These are phyloP conservation scores for Sardinella longiceps DNA, from an alignment of 2,797 vertebrate genomes.

Conservation along the genomic window DNA sequence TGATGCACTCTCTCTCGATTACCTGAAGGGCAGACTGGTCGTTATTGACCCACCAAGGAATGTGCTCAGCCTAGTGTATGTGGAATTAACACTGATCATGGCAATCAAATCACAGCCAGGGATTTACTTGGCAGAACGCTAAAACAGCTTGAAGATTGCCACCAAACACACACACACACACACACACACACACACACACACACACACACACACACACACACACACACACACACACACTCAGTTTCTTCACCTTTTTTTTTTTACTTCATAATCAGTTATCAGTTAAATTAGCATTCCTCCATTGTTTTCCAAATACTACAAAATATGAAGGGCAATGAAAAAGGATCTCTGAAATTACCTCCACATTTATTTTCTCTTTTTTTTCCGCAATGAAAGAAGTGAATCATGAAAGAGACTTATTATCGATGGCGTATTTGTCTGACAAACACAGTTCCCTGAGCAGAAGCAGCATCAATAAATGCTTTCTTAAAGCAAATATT, in stretches of 20 bases:
- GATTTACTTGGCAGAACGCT: not conserved
- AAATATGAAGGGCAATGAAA: not conserved
- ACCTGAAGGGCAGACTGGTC: conserved; percentile 30
- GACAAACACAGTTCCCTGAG: conserved; percentile 6
- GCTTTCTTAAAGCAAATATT: conserved; percentile 3
- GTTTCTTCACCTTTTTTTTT: not conserved
- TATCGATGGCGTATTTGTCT: conserved; percentile 18
- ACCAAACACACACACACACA: not conserved
- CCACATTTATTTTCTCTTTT: not conserved
- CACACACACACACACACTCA: not conserved
- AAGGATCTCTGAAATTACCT: not conserved
- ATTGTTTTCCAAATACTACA: not conserved
- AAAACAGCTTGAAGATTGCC: not conserved
- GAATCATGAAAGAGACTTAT: not conserved
- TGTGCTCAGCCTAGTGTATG: not conserved
- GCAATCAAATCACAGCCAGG: not conserved
- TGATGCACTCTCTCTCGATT: conserved; percentile 5
- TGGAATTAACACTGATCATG: conserved; percentile 13
- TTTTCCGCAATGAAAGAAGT: not conserved
- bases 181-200: not conserved
- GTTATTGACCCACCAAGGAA: conserved; percentile 19
- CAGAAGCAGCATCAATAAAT: not conserved
- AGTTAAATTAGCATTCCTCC: not conserved
- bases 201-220: not conserved
- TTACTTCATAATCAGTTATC: not conserved